phyloP scores from a whole-genome alignment of 2,888 invertebrate species.

The Caenorhabditis sp. region DNA sequence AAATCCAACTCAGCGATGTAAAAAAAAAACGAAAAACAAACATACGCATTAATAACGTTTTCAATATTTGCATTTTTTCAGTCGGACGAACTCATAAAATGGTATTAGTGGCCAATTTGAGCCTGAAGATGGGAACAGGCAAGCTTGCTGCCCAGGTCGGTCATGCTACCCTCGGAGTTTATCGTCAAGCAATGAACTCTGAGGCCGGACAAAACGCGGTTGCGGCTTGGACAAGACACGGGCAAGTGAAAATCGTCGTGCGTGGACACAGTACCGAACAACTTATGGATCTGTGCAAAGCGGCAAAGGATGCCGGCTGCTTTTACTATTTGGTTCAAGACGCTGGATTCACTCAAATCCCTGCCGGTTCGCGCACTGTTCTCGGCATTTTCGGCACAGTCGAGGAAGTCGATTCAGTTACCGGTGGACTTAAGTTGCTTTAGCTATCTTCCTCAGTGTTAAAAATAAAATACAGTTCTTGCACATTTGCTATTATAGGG shows the following conservation, averaged over 20 bases:
- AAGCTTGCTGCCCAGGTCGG: slow-evolving; percentile 83
- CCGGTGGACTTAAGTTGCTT: slow-evolving; percentile 80
- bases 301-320: slow-evolving; percentile 79
- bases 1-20: too few species aligned
- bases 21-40: too few species aligned
- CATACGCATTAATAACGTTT: too few species aligned
- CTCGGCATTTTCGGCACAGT: slow-evolving; percentile 80
- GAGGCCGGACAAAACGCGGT: slow-evolving; percentile 59
- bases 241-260: slow-evolving; percentile 74
- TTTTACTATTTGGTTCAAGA: slow-evolving; percentile 81
- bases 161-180: slow-evolving; percentile 83
- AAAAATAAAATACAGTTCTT: too few species aligned
- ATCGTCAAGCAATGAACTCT: slow-evolving; percentile 78
- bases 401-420: slow-evolving; percentile 80
- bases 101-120: slow-evolving; percentile 84
- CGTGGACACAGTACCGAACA: slow-evolving; percentile 81
- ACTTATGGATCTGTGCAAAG: slow-evolving; percentile 80
- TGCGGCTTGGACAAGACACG: slow-evolving; percentile 56
- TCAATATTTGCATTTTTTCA: slow-evolving; percentile 12
- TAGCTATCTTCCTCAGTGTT: too few species aligned
- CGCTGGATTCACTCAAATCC: slow-evolving; percentile 82
- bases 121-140: slow-evolving; percentile 84
- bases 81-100: slow-evolving; percentile 82
- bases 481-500: too few species aligned
- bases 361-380: slow-evolving; percentile 81